phyloP scores from a whole-genome alignment of 2,888 invertebrate species.

The Pseudoips prasinana region DNA sequence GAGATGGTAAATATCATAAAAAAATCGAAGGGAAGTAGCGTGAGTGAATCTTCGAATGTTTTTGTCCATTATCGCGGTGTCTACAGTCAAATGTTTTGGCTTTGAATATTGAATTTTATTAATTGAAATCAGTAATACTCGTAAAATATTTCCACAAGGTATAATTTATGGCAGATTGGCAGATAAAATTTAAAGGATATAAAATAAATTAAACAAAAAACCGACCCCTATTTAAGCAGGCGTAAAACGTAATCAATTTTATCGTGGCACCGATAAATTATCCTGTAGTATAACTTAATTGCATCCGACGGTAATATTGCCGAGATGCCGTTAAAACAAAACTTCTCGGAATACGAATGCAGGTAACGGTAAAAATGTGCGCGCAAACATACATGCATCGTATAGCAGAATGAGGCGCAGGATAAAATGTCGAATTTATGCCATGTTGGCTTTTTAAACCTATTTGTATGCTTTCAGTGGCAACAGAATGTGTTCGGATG shows the following conservation, averaged over 20 bases:
- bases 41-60: constrained; percentile 1
- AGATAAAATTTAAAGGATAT: too few species aligned
- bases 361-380: constrained; percentile 47
- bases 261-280: constrained; percentile 27
- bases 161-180: too few species aligned
- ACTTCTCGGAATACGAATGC: constrained; percentile 58
- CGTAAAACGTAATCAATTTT: constrained; percentile 21
- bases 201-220: too few species aligned
- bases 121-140: too few species aligned
- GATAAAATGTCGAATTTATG: constrained; percentile 35
- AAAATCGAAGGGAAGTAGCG: constrained; percentile 15
- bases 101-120: too few species aligned
- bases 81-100: neutral
- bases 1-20: constrained; percentile 18
- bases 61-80: neutral
- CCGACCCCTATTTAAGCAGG: constrained; percentile 13
- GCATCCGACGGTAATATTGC: constrained; percentile 36
- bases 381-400: constrained; percentile 39
- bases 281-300: constrained; percentile 44
- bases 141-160: too few species aligned
- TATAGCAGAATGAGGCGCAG: constrained; percentile 35
- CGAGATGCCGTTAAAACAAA: constrained; percentile 44
- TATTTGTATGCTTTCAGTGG: constrained; percentile 25
- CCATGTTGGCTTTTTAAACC: constrained; percentile 35
- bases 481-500: too few species aligned